Percentiles rank a stretch among this genome's conserved stretches.
phyloP scores from a whole-genome alignment of 2,113 vertebrate species.

The Erythrocebus patas region DNA sequence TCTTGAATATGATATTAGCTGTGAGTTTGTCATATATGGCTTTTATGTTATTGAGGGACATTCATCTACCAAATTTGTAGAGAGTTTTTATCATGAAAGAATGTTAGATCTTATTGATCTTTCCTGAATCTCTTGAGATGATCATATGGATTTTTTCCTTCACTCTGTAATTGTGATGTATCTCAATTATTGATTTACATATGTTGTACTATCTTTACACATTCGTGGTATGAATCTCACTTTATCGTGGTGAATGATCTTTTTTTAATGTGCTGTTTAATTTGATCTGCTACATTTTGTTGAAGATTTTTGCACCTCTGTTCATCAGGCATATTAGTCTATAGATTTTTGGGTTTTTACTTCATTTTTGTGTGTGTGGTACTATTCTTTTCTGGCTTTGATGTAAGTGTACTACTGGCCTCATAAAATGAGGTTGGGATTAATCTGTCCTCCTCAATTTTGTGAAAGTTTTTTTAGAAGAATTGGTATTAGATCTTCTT shows the following conservation, averaged over 20 bases:
- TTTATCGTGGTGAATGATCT: not conserved
- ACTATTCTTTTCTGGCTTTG: not conserved
- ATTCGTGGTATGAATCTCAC: not conserved
- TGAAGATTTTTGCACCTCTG: not conserved
- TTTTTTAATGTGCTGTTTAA: not conserved
- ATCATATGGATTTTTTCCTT: not conserved
- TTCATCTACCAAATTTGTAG: not conserved
- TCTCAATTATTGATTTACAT: not conserved
- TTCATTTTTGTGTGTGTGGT: not conserved
- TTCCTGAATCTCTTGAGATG: not conserved
- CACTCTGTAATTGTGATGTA: not conserved
- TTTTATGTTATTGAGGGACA: not conserved
- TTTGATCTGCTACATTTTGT: not conserved
- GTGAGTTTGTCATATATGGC: not conserved
- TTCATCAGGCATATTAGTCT: not conserved
- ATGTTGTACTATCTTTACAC: not conserved
- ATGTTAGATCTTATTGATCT: not conserved
- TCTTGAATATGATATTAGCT: not conserved
- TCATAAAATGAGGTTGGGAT: not conserved
- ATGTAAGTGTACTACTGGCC: not conserved
- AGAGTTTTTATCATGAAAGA: not conserved
- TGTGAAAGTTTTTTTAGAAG: not conserved
- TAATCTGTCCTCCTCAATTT: not conserved
- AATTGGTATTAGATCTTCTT: not conserved
- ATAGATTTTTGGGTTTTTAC: not conserved